Percentiles rank a stretch among this genome's conserved stretches.
These are phyloP conservation scores for Vultur gryphus DNA, from an alignment of 2,797 vertebrate genomes.

Conservation along the genomic window DNA sequence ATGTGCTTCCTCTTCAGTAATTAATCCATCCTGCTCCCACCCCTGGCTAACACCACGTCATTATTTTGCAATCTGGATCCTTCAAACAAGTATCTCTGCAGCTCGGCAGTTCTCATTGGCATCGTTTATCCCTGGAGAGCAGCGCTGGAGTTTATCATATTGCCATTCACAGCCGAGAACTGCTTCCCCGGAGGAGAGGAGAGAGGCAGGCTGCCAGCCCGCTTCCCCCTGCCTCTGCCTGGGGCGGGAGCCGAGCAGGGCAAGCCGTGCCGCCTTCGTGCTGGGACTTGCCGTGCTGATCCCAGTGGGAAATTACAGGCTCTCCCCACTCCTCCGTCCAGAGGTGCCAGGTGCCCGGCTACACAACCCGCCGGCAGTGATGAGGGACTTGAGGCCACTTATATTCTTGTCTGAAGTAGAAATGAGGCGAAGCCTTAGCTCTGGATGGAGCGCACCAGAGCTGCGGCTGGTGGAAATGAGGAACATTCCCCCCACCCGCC, in stretches of 20 bases:
- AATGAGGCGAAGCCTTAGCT: not conserved
- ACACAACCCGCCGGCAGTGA: fast-evolving
- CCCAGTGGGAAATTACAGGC: not conserved
- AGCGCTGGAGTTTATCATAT: not conserved
- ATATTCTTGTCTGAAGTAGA: not conserved
- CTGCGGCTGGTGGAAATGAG: not conserved
- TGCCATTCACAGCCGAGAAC: not conserved
- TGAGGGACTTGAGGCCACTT: not conserved
- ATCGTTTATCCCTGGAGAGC: not conserved
- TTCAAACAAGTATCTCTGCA: not conserved
- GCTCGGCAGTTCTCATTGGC: not conserved
- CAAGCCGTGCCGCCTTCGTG: not conserved
- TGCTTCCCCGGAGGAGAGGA: not conserved
- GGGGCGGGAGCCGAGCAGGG: not conserved
- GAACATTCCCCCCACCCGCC: not conserved
- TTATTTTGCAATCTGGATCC: not conserved
- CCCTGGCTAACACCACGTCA: not conserved
- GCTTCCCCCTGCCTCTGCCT: not conserved
- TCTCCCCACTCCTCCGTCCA: fast-evolving
- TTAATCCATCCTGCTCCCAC: not conserved
- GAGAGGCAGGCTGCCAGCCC: not conserved
- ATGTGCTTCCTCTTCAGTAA: constrained; percentile 9
- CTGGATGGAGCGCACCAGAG: not conserved
- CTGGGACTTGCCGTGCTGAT: not conserved
- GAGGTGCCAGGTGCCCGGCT: not conserved